Evolutionary conservation across 1,140 invertebrate genomes (phyloP), one percentile per base, ranked within the genome.

Genomic region (Antheraea mylitta): DNA sequence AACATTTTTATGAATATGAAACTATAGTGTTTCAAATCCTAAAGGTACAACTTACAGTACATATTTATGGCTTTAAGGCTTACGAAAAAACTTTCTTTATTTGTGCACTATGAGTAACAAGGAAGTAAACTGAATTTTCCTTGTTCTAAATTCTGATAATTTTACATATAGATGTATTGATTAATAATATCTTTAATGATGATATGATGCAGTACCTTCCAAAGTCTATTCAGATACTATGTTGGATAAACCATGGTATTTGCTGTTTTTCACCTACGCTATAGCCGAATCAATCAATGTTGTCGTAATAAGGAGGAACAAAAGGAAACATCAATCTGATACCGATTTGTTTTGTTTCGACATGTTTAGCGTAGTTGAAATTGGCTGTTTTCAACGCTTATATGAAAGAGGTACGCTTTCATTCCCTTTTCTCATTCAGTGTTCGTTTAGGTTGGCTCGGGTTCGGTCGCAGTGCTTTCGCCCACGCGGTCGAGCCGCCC

Each of bases 361-460:
- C 58, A 38, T 59, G 53, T 59, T 59, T 59, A 58, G 30, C 7
- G 30, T 36, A 37, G 65, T 64, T 67, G 36, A 48, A 58, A 61
- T 70, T 64, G 42, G 61, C 30, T 16, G 38, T 38, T 58, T 77
- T 70, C 45, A 62, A 59, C 68, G 73, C 74, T 74, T 38, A 72
- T 63, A 61, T 75, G 73, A 68, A 69, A 80, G 70, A 74, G 76
- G 70, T 71, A 65, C 75, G 72, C 68, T 76, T 75, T 76, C 72
- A 71, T 67, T 73, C 71, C 71, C 71, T 66, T 73, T 68, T 70
- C 61, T 68, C 72, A 70, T 76, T 82, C 82, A 84, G 82, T 84
- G 69, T 75, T 77, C 76, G 77, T 75, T 70, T 66, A 72, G 79
- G 64, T 73, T 58, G 74, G 68, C 75, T 65, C 69, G 68, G 67